phyloP scores from a whole-genome alignment of 2,888 invertebrate genomes.

The Sympetrum striolatum region DNA sequence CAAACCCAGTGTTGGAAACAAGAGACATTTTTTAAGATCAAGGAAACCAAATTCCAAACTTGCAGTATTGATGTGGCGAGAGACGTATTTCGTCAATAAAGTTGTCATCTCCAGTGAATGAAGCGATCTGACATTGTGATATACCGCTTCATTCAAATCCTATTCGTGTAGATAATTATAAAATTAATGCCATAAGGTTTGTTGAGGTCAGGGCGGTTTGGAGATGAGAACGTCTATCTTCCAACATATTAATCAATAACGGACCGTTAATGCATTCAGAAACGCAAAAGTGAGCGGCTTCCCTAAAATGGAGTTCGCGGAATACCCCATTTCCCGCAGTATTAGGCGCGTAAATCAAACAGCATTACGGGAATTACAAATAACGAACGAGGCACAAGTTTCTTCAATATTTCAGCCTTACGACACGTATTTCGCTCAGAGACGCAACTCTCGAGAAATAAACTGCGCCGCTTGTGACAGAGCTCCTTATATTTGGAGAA shows the following conservation, averaged over 20 bases:
- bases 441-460: neutral
- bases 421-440: neutral
- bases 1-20: no score
- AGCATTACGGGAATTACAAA: neutral
- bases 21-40: no score
- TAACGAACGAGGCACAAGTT: neutral
- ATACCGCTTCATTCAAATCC: no score
- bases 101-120: no score
- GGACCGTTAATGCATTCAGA: neutral
- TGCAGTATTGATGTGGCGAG: no score
- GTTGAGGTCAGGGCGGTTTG: no score
- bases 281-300: neutral
- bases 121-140: no score
- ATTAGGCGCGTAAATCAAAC: neutral
- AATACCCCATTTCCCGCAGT: neutral
- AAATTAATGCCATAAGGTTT: no score
- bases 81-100: no score
- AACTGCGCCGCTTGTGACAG: neutral
- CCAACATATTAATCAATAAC: neutral
- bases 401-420: neutral
- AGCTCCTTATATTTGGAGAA: neutral
- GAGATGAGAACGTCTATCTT: neutral
- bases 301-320: neutral
- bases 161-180: no score
- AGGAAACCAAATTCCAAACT: no score